Evolutionary conservation across 2,888 invertebrate genomes (phyloP).

Genomic region (Raillietiella orientalis): DNA sequence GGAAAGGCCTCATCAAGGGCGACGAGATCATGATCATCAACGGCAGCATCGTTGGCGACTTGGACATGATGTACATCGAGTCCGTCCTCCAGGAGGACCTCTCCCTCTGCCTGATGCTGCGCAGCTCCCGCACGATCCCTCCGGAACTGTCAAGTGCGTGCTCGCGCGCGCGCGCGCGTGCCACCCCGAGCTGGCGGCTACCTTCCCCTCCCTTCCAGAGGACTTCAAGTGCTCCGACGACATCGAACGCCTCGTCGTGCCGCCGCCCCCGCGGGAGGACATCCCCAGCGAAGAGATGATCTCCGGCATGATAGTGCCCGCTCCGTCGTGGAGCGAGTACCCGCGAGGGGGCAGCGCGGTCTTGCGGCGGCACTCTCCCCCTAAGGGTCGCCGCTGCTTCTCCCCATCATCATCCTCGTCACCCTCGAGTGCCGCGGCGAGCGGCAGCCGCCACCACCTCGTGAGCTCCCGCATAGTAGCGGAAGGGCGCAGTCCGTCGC

Average conservation of each 20-base stretch:
- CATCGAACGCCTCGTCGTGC: constrained; percentile 78
- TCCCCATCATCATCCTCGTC: too few relatives aligned
- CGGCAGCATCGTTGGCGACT: constrained; percentile 83
- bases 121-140: constrained; percentile 42
- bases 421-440: too few relatives aligned
- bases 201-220: too few relatives aligned
- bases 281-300: constrained; percentile 87
- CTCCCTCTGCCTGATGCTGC: constrained; percentile 84
- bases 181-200: neutral
- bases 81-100: constrained; percentile 80
- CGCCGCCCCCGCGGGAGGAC: constrained; percentile 77
- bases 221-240: constrained; percentile 47
- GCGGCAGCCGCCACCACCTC: too few relatives aligned
- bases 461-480: too few relatives aligned
- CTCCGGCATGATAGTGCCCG: constrained; percentile 79
- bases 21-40: constrained; percentile 98
- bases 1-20: constrained; percentile 66
- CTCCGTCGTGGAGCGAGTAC: constrained; percentile 69
- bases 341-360: too few relatives aligned
- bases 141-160: too few relatives aligned
- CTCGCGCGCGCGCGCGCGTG: constrained; percentile 1
- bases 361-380: too few relatives aligned
- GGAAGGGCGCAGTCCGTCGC: too few relatives aligned
- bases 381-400: too few relatives aligned
- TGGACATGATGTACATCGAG: constrained; percentile 98